Evolutionary conservation across 2,888 invertebrate species (phyloP).

Genomic region (Tridacna crocea): DNA sequence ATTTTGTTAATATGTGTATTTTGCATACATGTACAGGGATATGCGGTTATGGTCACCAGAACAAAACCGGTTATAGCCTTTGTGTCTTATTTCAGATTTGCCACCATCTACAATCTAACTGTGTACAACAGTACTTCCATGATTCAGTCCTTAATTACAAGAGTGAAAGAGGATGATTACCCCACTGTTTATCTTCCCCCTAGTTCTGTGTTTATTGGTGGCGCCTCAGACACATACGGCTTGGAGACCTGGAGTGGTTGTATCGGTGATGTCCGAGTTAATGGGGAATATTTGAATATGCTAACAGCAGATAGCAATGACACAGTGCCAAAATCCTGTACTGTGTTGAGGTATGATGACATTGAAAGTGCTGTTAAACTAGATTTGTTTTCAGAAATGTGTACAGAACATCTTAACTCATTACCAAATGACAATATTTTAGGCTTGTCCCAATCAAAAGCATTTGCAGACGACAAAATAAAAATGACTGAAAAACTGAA

Average conservation of each 20-base stretch:
- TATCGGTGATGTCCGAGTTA: constrained; percentile 1
- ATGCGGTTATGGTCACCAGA: too few species aligned
- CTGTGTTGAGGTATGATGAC: background rate
- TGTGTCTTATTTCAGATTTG: background rate
- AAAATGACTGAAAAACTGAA: too few species aligned
- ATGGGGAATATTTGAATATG: constrained; percentile 19
- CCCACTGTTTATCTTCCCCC: constrained; percentile 3
- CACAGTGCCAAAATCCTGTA: background rate
- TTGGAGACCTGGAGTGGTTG: constrained; percentile 15
- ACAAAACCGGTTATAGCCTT: too few species aligned
- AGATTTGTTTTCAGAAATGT: too few species aligned
- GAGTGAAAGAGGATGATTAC: constrained; percentile 7
- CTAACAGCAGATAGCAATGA: background rate
- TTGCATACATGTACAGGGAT: too few species aligned
- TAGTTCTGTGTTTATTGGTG: constrained; percentile 11
- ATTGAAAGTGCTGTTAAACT: too few species aligned
- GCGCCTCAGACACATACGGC: background rate
- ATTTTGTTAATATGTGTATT: too few species aligned
- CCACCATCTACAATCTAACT: constrained; percentile 1
- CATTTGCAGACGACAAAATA: too few species aligned
- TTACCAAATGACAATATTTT: too few species aligned
- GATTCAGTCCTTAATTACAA: constrained; percentile 8
- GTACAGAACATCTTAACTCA: too few species aligned
- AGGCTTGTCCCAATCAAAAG: too few species aligned
- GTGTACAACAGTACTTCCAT: constrained; percentile 14